Base-by-base conservation (phyloP, 1,140 invertebrate species). In the Lepidurus apus region DNA sequence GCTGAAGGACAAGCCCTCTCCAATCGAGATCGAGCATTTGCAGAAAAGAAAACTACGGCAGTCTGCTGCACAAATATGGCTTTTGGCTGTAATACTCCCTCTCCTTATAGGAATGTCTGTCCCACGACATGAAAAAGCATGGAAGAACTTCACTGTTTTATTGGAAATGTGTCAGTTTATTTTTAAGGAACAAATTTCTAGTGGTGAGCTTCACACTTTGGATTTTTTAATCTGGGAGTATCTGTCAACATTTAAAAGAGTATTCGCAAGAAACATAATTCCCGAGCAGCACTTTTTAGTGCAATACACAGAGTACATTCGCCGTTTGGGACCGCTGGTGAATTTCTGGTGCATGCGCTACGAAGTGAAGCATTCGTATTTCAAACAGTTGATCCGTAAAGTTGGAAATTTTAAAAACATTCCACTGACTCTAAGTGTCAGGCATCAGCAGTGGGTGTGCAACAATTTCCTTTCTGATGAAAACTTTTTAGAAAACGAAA, bases 331-430 rank as follows among this genome's bases (percentile, higher is more conserved):
- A 26, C 77, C 77, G 26, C 47, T 78, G 10, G 42, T 26, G 17
- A 13, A 13, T 13, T 73, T 42, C 26, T 78, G 77, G 77, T 78
- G 73, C 53, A 78, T 78, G 77, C 45, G 77, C 11, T 78, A 78
- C 65, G 77, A 78, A 42, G 77, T 1, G 11, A 78, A 78, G 42
- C 77, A 78, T 74, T 26, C 26, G 17, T 78, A 73, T 74, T 78
- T 78, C 44, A 78, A 78, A 44, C 21, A 34, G 10, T 21, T 78
- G 6, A 34, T 21, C 13, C 34, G 77, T 13, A 74, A n/a, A 74
- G 74, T 73, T 42, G 24, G 42, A 3, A 78, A 78, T 73, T 78
- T 74, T 43, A 78, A 26, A 17, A 78, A 78, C 77, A 74, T 78
- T 74, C 21, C 77, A 7, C n/a, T 26, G n/a, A 78, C 77, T 17